A percentile compares a stretch with the other conserved stretches of the same genome.
phyloP scores from a whole-genome alignment of 2,888 invertebrate genomes.

The Troglohyphantes excavatus region DNA sequence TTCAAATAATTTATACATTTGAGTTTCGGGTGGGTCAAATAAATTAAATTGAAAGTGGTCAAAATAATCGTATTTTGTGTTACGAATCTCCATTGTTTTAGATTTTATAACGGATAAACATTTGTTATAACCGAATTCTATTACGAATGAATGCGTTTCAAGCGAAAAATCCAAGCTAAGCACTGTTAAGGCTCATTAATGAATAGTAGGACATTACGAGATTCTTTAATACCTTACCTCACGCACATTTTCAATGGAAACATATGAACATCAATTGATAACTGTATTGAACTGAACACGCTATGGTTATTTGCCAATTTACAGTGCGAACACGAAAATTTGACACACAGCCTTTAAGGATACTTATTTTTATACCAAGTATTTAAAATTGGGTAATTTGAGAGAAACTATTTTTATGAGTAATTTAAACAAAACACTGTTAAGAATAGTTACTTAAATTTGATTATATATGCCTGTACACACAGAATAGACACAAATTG shows the following conservation, averaged over 20 bases:
- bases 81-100: no score
- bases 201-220: neutral
- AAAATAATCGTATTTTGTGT: no score
- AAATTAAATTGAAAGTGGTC: no score
- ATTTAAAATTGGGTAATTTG: neutral
- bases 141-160: no score
- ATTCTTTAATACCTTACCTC: neutral
- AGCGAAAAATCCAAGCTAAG: neutral
- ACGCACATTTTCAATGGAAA: neutral
- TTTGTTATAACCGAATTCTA: no score
- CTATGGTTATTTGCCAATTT: neutral
- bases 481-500: no score
- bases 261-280: neutral
- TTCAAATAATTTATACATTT: no score
- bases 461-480: no score
- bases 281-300: neutral
- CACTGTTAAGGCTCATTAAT: neutral
- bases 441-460: neutral
- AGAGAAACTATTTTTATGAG: neutral
- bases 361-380: no score
- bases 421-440: neutral
- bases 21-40: no score
- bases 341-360: no score
- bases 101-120: no score
- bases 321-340: neutral